phyloP scores from a whole-genome alignment of 2,113 vertebrate species.

The Elephantulus edwardii region DNA sequence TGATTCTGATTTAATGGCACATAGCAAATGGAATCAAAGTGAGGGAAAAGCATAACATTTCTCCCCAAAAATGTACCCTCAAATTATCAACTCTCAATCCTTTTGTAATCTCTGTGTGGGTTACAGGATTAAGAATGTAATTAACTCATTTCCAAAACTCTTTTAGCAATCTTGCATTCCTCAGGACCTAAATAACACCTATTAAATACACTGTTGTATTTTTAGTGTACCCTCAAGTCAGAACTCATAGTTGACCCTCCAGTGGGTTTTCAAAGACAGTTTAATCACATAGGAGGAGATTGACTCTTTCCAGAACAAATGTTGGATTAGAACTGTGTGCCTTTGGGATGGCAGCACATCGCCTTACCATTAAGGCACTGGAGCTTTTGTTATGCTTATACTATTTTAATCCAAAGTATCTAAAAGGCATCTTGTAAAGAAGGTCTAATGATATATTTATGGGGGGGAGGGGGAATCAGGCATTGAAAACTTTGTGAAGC shows the following conservation, averaged over 20 bases:
- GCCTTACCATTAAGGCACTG: too few relatives aligned
- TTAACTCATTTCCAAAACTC: neutral
- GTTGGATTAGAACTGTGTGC: too few relatives aligned
- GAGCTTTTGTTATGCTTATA: neutral
- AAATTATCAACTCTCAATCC: neutral
- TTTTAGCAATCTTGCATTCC: neutral
- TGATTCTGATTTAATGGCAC: too few relatives aligned
- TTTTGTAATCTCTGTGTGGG: neutral
- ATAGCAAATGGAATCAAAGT: too few relatives aligned
- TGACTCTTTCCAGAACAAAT: too few relatives aligned
- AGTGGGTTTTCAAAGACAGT: too few relatives aligned
- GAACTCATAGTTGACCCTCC: too few relatives aligned
- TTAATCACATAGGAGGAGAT: too few relatives aligned
- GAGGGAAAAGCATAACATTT: neutral
- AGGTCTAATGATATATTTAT: neutral
- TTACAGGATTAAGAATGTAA: neutral
- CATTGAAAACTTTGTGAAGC: neutral
- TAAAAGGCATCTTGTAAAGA: neutral
- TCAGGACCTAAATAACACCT: neutral
- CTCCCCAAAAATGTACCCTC: neutral
- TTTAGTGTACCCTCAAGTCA: too few relatives aligned
- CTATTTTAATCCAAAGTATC: neutral
- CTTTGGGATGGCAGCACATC: too few relatives aligned
- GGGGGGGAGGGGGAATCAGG: too few relatives aligned
- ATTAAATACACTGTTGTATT: too few relatives aligned